These are phyloP conservation scores for Channallabes apus DNA, from an alignment of 2,797 vertebrate genomes.

Conservation along the genomic window DNA sequence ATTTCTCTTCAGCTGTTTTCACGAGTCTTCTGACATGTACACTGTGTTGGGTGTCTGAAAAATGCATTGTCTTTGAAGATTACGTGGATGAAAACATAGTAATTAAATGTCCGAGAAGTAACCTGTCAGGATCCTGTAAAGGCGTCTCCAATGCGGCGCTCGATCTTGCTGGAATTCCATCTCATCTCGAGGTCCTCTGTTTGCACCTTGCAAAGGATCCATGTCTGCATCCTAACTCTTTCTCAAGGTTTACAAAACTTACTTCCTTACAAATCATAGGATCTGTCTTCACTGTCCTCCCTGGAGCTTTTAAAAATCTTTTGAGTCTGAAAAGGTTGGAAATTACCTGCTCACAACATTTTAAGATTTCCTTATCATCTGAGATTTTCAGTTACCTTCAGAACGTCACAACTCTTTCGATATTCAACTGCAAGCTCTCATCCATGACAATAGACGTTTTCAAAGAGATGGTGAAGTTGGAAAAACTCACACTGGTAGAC, in stretches of 20 bases:
- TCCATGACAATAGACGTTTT: constrained; percentile 19
- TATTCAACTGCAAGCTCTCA: background rate
- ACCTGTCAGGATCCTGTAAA: background rate
- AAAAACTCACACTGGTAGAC: rapidly evolving
- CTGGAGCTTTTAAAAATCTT: constrained; percentile 16
- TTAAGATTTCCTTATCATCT: background rate
- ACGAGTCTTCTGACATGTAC: background rate
- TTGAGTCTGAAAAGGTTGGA: background rate
- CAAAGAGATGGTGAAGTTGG: background rate
- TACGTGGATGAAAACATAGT: background rate
- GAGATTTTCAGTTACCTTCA: background rate
- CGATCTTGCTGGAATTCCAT: background rate
- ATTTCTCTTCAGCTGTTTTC: background rate
- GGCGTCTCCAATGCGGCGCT: background rate
- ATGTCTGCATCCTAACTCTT: background rate
- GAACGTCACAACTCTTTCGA: background rate
- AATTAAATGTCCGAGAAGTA: background rate
- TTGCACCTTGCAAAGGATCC: background rate
- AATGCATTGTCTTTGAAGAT: constrained; percentile 12
- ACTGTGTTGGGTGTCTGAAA: constrained; percentile 7
- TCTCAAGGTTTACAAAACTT: constrained; percentile 8
- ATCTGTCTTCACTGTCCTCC: background rate
- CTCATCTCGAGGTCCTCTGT: constrained; percentile 14
- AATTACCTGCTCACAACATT: background rate
- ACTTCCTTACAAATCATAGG: background rate